These are phyloP conservation scores for Papilio aristodemus DNA, from an alignment of 1,140 invertebrate genomes.

Conservation along the genomic window DNA sequence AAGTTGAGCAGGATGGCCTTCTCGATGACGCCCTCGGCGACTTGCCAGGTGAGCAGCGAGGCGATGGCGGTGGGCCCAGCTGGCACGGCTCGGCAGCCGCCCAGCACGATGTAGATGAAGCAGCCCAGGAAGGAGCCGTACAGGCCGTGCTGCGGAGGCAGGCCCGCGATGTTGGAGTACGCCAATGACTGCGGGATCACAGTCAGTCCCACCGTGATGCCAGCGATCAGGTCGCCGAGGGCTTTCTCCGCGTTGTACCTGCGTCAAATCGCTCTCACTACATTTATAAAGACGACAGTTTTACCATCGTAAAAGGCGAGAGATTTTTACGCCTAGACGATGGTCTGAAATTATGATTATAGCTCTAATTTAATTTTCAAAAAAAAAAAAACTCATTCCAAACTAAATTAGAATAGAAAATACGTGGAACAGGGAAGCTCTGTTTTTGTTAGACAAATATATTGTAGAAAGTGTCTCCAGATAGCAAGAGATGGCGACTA, in stretches of 20 bases:
- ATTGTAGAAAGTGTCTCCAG: no score
- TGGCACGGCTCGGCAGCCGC: constrained; percentile 94
- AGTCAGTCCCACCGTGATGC: constrained; percentile 92
- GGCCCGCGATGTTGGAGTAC: constrained; percentile 90
- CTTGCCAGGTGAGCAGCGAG: constrained; percentile 89
- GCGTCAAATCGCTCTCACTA: constrained; percentile 2
- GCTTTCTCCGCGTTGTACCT: constrained; percentile 85
- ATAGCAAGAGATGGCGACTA: no score
- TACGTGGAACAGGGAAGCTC: no score
- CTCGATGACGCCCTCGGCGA: constrained; percentile 84
- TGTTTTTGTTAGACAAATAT: no score
- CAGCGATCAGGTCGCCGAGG: constrained; percentile 90
- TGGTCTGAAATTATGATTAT: no score
- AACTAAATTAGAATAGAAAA: no score
- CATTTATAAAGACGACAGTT: background rate
- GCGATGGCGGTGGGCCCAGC: constrained; percentile 93
- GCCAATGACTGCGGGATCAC: constrained; percentile 91
- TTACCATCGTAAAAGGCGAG: no score
- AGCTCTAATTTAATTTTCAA: no score
- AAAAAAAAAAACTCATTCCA: no score
- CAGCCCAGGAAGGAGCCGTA: constrained; percentile 95
- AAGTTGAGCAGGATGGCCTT: constrained; percentile 92
- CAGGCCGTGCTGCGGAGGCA: constrained; percentile 91
- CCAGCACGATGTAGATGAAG: constrained; percentile 94
- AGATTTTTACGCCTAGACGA: no score